phyloP scores from a whole-genome alignment of 1,140 invertebrate species.

The Caerostris extrusa region DNA sequence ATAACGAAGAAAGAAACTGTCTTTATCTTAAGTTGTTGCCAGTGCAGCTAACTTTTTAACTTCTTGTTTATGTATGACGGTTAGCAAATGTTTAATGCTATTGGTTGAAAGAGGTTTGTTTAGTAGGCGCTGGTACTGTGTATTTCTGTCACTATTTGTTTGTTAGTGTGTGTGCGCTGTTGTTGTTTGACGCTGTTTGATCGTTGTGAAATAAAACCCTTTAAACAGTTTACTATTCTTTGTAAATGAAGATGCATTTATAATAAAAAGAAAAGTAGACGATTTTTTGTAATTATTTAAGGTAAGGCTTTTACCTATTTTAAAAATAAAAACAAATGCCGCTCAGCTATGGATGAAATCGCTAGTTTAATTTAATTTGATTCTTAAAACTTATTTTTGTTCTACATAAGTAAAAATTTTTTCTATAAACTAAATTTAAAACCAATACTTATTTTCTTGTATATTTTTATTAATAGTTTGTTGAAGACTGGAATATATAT shows the following conservation, averaged over 20 bases:
- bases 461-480: too few species aligned
- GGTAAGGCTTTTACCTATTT: neutral
- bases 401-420: too few species aligned
- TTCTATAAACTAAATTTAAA: too few species aligned
- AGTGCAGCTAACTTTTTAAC: neutral
- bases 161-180: constrained; percentile 6
- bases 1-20: too few species aligned
- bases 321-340: too few species aligned
- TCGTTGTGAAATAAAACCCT: neutral
- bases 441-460: too few species aligned
- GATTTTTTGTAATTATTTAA: neutral
- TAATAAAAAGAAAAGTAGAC: neutral
- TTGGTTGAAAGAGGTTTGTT: constrained; percentile 30
- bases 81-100: neutral
- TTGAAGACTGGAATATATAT: too few species aligned
- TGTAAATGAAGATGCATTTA: neutral
- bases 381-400: too few species aligned
- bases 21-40: neutral
- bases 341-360: too few species aligned
- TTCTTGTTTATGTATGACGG: neutral
- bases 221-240: neutral
- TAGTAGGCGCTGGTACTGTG: constrained; percentile 15
- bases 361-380: too few species aligned
- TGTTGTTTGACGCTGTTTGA: constrained; percentile 5
- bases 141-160: constrained; percentile 23